phyloP scores from a whole-genome alignment of 2,888 invertebrate genomes.

The Thymelicus lineola region DNA sequence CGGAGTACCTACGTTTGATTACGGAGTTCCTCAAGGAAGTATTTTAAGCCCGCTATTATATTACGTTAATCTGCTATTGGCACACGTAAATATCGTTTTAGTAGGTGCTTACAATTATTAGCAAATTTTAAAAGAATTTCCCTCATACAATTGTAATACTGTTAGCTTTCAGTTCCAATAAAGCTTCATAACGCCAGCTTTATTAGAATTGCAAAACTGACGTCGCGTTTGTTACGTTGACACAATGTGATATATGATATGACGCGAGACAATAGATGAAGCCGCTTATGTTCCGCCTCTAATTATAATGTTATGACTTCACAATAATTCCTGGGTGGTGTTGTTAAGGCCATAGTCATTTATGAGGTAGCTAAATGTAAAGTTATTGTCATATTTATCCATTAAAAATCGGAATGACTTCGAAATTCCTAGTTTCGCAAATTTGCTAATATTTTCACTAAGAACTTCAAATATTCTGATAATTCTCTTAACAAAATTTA shows the following conservation, averaged over 20 bases:
- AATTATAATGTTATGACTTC: conserved; percentile 80
- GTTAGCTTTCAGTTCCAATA: conserved; percentile 8
- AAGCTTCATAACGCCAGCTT: conserved; percentile 24
- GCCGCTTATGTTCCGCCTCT: conserved; percentile 65
- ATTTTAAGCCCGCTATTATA: background rate
- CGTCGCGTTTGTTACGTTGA: conserved; percentile 63
- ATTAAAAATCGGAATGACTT: too few species aligned
- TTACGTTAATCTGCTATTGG: background rate
- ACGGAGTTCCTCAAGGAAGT: background rate
- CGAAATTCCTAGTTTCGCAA: too few species aligned
- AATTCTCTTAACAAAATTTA: too few species aligned
- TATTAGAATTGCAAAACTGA: conserved; percentile 45
- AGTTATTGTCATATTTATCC: background rate
- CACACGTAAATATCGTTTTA: too few species aligned
- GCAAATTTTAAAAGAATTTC: too few species aligned
- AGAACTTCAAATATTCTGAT: too few species aligned
- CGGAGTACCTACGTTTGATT: background rate
- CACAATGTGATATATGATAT: conserved; percentile 55
- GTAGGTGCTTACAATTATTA: too few species aligned
- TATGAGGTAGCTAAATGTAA: background rate
- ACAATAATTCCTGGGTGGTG: conserved; percentile 63
- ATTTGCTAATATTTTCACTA: too few species aligned
- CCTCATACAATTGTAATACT: too few species aligned
- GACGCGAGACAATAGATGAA: conserved; percentile 70
- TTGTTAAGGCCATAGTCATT: background rate